Evolutionary conservation across 2,797 vertebrate genomes (phyloP), one percentile per base, ranked within the genome.

Genomic region (Eremophila alpestris): DNA sequence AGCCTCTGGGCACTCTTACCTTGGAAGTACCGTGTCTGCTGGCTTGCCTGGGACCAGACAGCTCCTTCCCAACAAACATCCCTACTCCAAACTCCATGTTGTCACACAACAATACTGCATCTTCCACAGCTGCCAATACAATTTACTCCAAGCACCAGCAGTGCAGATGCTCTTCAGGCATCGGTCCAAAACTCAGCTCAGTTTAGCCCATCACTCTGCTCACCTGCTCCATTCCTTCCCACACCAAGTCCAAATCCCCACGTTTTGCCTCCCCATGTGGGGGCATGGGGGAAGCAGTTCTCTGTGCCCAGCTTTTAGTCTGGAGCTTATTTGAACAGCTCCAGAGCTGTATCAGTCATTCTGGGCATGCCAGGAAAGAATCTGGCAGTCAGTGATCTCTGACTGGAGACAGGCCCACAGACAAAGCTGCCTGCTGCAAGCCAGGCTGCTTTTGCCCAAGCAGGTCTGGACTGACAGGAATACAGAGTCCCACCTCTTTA

Each of bases 151-250:
- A 70, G 48, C 32, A 49, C 30, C 26, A 87, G 23, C 23, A 40
- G 16, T 40, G 71, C 34, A 59, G 71, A 16, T 48, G 34, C 65
- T 77, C 1, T 30, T 63, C 52, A 83, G 45, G 9, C 30, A 11
- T 20, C n/a, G 0, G 4, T 7, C 22, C 15, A 36, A n/a, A 49
- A 38, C 15, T 41, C 30, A 5, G 30, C 48, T 43, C 4, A 1
- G 1, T 30, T 79, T 14, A 84, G 36, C 43, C 5, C 36, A 55
- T 13, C 23, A 6, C 27, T 16, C 26, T n/a, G 67, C 7, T 73
- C 41, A 30, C 4, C 6, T 26, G 34, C 23, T 71, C 11, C 34
- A 7, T 54, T 40, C 23, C 19, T n/a, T 65, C 13, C 3, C 26
- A 52, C 3, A 12, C 45, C 40, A 21, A 55, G 70, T 41, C 40